Conservation (phyloP, 2,113 vertebrate species). For the Trematocara macrostoma region DNA sequence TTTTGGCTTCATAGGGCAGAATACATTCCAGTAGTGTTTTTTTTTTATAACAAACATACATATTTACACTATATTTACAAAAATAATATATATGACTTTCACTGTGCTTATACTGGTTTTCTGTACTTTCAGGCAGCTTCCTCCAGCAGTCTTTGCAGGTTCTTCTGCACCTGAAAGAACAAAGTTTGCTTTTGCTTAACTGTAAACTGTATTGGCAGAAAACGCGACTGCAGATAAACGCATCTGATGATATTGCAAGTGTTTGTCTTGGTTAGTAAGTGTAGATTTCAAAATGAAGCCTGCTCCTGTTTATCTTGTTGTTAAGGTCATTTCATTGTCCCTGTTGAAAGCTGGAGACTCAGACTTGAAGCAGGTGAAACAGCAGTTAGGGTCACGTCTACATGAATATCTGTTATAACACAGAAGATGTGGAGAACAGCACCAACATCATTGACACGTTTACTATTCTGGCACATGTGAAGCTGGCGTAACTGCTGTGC, state of each 20-base stretch:
- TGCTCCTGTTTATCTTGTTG: background rate
- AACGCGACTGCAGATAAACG: fast-evolving
- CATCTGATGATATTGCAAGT: background rate
- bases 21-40: background rate
- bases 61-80: conserved; percentile 6
- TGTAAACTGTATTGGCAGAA: background rate
- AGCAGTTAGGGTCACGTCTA: fast-evolving
- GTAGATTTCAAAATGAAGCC: background rate
- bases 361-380: background rate
- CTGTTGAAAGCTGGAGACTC: background rate
- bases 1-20: background rate
- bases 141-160: conserved; percentile 84
- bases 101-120: background rate
- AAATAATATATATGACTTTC: background rate
- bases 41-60: background rate
- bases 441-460: background rate
- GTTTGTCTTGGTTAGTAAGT: background rate
- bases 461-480: fast-evolving
- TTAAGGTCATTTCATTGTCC: background rate
- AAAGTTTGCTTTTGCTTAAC: background rate
- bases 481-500: fast-evolving
- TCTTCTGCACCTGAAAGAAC: conserved; percentile 83
- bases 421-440: background rate
- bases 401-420: background rate
- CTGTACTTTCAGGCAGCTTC: conserved; percentile 54